phyloP scores from a whole-genome alignment of 2,113 vertebrate species.

The Lichenostomus cassidix region DNA sequence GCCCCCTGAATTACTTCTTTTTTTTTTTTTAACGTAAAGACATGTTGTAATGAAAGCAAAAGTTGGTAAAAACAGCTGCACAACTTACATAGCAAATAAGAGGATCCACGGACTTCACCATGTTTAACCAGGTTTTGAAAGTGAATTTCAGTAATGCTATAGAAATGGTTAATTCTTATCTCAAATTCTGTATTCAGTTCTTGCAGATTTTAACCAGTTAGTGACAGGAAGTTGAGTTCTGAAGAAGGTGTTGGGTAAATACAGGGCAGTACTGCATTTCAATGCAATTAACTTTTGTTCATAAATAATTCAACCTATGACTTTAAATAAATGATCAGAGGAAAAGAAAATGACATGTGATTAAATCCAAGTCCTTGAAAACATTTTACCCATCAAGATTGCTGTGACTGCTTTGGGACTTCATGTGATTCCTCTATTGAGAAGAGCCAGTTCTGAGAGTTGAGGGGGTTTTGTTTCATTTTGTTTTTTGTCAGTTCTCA shows the following conservation, averaged over 20 bases:
- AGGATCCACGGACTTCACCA: not conserved
- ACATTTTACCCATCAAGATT: not conserved
- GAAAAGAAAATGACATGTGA: slow-evolving; percentile 19
- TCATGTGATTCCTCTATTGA: not conserved
- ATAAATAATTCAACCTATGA: slow-evolving; percentile 48
- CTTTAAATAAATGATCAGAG: slow-evolving; percentile 39
- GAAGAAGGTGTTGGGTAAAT: not conserved
- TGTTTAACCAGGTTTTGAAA: not conserved
- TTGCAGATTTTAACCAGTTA: not conserved
- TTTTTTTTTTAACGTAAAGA: not conserved
- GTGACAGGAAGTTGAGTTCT: not conserved
- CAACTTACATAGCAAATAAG: not conserved
- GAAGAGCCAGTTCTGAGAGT: not conserved
- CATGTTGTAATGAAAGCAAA: not conserved
- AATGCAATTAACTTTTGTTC: slow-evolving; percentile 34
- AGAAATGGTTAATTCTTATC: not conserved
- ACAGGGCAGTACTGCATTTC: not conserved
- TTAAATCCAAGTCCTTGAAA: slow-evolving; percentile 47
- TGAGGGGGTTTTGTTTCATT: not conserved
- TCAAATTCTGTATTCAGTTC: not conserved
- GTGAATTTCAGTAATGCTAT: not conserved
- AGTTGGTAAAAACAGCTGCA: not conserved
- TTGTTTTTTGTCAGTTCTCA: not conserved
- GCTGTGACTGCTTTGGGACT: not conserved
- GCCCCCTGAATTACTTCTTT: not conserved